Evolutionary conservation across 2,113 vertebrate species (phyloP), one percentile per base, ranked within the genome.

Genomic region (Bungarus multicinctus): DNA sequence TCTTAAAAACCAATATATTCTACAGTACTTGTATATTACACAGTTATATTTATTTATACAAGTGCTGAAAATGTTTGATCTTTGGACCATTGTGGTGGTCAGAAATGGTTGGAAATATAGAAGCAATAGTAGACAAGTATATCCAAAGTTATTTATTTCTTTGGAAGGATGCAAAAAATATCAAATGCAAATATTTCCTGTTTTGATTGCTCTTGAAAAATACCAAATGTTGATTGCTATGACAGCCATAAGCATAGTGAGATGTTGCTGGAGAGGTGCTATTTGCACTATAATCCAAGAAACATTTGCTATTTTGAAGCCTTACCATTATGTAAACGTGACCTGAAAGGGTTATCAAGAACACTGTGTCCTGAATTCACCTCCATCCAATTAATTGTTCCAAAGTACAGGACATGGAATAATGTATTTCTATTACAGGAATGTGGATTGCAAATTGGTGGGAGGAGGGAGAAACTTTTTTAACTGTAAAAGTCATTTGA

Each of bases 81-180:
- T 60, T 94, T 93, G 93, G 93, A 91, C 92, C 89, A 34, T 81
- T 91, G 53, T 92, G 93, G 27, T 10, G 0, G 94, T 92, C 95
- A 85, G 92, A 95, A 95, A 95, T 45, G 45, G 69, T 43, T 94
- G 47, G 10, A 43, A 57, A 92, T 47, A 55, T 45, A 58, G 55
- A 18, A 89, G 94, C 94, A 95, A 94, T 89, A 93, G 94, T 14
- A 0, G 0, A 0, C 39, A 81, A 94, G 88, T n/a, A 89, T 64
- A 95, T 95, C 89, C 91, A 95, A n/a, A 92, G 92, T 8, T 95
- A 92, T 94, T 96, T 93, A 96, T 96, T 96, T 97, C 95, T 94
- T 95, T 96, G 81, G 90, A 91, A n/a, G 0, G 0, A 87, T 85
- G 89, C 95, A 96, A 95, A 90, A 50, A 95, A 52, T 90, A 85